Conservation (phyloP, 2,888 invertebrate genomes). For the Leptopterna dolabrata region DNA sequence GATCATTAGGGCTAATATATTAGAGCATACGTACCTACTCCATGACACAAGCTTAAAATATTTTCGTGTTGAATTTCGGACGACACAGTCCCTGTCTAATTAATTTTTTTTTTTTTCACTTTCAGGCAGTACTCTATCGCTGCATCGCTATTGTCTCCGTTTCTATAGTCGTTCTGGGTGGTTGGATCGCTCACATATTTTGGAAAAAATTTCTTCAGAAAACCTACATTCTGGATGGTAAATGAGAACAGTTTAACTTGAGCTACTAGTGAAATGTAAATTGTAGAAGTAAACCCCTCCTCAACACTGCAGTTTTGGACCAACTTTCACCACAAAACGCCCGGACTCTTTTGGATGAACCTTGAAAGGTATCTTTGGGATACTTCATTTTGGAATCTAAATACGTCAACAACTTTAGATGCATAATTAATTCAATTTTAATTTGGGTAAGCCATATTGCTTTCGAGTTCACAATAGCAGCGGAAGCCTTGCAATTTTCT, state of each 20-base stretch:
- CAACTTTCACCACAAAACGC: not conserved
- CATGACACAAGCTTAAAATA: no score
- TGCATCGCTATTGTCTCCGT: constrained; percentile 22
- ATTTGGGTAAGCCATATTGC: no score
- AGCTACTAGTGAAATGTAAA: constrained; percentile 5
- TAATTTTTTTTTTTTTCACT: not conserved
- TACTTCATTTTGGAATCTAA: not conserved
- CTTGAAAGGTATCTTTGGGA: constrained; percentile 19
- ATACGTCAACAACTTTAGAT: not conserved
- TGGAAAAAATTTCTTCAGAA: constrained; percentile 35
- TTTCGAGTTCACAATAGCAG: no score
- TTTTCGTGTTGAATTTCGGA: no score
- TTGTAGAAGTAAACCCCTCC: not conserved
- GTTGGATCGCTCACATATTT: constrained; percentile 38
- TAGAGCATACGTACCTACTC: no score
- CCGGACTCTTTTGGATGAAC: not conserved
- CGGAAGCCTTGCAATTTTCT: no score
- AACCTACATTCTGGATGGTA: constrained; percentile 30
- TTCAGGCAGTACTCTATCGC: constrained; percentile 28
- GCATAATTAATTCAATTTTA: no score
- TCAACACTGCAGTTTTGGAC: not conserved
- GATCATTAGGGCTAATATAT: no score
- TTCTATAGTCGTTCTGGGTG: constrained; percentile 8
- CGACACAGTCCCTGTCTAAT: no score
- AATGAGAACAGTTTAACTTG: not conserved